phyloP scores from a whole-genome alignment of 1,140 invertebrate species.

The Spodoptera litura region DNA sequence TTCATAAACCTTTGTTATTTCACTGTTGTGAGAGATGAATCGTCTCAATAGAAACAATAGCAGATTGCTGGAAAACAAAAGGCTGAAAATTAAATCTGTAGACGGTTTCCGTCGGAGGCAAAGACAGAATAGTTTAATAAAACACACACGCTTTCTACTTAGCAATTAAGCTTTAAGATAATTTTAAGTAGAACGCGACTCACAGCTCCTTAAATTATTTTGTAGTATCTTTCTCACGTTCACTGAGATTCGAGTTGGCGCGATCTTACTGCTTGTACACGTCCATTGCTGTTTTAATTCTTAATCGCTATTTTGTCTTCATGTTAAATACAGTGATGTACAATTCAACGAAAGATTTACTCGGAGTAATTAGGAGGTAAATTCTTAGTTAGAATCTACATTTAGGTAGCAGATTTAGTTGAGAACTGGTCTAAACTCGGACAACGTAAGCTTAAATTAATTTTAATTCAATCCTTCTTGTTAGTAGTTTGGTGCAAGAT shows the following conservation, averaged over 20 bases:
- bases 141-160: constrained; percentile 49
- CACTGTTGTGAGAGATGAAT: constrained; percentile 28
- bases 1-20: constrained; percentile 53
- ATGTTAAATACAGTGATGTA: constrained; percentile 1
- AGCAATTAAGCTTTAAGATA: constrained; percentile 54
- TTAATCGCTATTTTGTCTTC: not conserved
- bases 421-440: constrained; percentile 44
- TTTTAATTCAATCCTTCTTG: constrained; percentile 54
- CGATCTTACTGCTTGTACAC: not conserved
- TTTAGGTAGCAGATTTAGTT: constrained; percentile 25
- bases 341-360: constrained; percentile 1
- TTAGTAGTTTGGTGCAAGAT: constrained; percentile 43
- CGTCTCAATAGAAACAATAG: constrained; percentile 46
- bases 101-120: constrained; percentile 47
- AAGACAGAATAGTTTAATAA: constrained; percentile 60
- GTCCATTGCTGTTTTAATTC: constrained; percentile 24
- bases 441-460: constrained; percentile 55
- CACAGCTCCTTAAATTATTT: constrained; percentile 47
- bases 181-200: constrained; percentile 50
- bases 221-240: constrained; percentile 31
- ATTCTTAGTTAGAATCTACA: constrained; percentile 31
- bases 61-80: constrained; percentile 45
- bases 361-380: constrained; percentile 38
- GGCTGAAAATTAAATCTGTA: constrained; percentile 53
- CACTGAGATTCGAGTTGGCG: constrained; percentile 2